Conservation (phyloP, 2,888 invertebrate species). For the Hirtodrosophila histrioides region DNA sequence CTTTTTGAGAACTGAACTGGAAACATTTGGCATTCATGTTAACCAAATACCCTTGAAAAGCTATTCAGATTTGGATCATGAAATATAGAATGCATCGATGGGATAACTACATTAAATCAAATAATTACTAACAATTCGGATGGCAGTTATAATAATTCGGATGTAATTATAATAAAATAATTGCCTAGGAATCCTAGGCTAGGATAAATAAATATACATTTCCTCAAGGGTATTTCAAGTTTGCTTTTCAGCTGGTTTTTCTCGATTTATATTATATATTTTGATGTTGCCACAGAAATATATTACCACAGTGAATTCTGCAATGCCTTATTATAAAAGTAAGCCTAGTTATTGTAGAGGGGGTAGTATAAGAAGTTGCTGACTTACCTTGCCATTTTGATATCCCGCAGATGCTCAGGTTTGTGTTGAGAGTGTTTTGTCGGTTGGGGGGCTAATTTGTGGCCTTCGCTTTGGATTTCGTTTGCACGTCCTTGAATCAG, state of each 20-base stretch:
- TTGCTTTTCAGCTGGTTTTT: neutral
- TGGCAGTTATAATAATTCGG: too few relatives aligned
- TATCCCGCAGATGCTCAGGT: slow-evolving; percentile 35
- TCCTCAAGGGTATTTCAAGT: neutral
- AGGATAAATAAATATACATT: neutral
- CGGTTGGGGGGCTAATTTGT: slow-evolving; percentile 32
- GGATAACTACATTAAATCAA: too few relatives aligned
- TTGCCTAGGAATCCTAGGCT: too few relatives aligned
- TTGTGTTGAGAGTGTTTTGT: slow-evolving; percentile 4
- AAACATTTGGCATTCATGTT: slow-evolving; percentile 45
- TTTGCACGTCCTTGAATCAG: slow-evolving; percentile 48
- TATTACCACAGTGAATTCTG: slow-evolving; percentile 1
- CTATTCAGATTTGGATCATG: too few relatives aligned
- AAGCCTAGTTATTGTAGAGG: neutral
- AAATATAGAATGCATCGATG: too few relatives aligned
- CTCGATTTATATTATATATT: slow-evolving; percentile 6
- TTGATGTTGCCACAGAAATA: slow-evolving; percentile 8
- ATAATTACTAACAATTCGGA: too few relatives aligned
- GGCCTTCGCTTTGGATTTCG: slow-evolving; percentile 30
- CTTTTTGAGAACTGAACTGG: slow-evolving; percentile 46
- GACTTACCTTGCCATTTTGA: slow-evolving; percentile 59
- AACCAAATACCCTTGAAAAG: slow-evolving; percentile 3
- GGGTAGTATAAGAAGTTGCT: slow-evolving; percentile 3
- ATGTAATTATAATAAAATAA: too few relatives aligned
- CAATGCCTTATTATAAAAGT: neutral